Conservation (phyloP, 2,797 vertebrate species). For the Neopelma chrysocephalum region DNA sequence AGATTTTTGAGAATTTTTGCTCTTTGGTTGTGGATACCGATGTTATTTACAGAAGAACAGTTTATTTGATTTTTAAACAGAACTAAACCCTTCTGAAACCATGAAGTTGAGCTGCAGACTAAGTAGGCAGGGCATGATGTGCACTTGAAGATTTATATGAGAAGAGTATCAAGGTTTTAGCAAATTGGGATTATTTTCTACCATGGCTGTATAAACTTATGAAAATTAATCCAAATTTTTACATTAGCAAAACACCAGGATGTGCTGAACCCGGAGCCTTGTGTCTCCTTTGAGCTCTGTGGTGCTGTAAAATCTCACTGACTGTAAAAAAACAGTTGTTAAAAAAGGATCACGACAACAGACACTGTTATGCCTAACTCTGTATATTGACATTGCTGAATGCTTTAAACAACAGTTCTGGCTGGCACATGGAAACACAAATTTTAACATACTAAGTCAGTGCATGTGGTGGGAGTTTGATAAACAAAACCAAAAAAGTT, state of each 20-base stretch:
- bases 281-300: neutral
- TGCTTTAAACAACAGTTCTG: neutral
- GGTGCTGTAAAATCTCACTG: neutral
- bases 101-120: neutral
- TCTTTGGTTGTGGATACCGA: neutral
- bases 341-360: neutral
- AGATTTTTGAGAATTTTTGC: neutral
- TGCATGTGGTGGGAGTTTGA: neutral
- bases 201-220: neutral
- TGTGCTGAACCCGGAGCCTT: neutral
- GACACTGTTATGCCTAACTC: neutral
- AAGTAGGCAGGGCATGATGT: neutral
- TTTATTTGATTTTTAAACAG: constrained; percentile 46
- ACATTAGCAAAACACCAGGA: neutral
- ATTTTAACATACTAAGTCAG: neutral
- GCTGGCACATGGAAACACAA: neutral
- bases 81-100: neutral
- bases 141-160: neutral
- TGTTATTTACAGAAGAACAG: neutral
- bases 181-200: neutral
- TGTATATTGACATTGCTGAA: neutral
- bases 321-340: neutral
- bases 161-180: neutral
- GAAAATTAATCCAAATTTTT: neutral
- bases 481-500: neutral